Conservation (phyloP, 92 coral and sea anemone species). For the Plumapathes pennacea region DNA sequence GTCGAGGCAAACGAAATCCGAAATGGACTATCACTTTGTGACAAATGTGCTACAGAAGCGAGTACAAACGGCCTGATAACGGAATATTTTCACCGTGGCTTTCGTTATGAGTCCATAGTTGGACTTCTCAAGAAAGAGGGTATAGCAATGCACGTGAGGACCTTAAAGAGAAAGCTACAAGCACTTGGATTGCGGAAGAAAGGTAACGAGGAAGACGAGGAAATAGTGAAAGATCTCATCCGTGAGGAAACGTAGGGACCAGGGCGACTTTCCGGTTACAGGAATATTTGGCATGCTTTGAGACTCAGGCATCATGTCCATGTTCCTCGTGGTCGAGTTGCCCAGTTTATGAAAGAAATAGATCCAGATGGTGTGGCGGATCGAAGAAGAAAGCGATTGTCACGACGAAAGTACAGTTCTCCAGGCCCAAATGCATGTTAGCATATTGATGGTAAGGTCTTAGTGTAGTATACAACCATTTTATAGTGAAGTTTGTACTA, state of each 20-base stretch:
- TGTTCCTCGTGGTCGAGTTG: conserved; percentile 35
- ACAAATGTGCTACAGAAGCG: conserved; percentile 22
- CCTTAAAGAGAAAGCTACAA: conserved; percentile 38
- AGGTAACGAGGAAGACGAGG: conserved; percentile 35
- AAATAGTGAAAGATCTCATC: conserved; percentile 16
- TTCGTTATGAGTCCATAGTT: conserved; percentile 42
- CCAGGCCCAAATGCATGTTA: conserved; percentile 38
- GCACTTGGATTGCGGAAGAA: conserved; percentile 34
- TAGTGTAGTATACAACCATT: too few relatives aligned
- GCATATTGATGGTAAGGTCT: conserved; percentile 46
- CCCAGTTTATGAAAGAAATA: conserved; percentile 31
- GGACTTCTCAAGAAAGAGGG: conserved; percentile 39
- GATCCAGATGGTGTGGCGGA: conserved; percentile 44
- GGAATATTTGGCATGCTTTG: conserved; percentile 39
- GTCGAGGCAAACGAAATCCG: too few relatives aligned
- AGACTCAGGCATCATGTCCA: conserved; percentile 20
- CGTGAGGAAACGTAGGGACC: conserved; percentile 39
- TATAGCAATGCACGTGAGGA: conserved; percentile 39
- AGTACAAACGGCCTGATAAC: conserved; percentile 14
- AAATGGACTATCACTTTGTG: conserved; percentile 8
- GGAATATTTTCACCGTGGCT: conserved; percentile 54
- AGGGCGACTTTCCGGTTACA: conserved; percentile 34
- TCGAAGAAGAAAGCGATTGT: conserved; percentile 11
- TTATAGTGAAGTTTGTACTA: too few relatives aligned
- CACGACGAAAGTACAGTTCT: conserved; percentile 15